Percentiles rank a stretch among this genome's conserved stretches.
Conservation (phyloP, 2,888 invertebrate genomes). For the Aphelenchoides bicaudatus region DNA sequence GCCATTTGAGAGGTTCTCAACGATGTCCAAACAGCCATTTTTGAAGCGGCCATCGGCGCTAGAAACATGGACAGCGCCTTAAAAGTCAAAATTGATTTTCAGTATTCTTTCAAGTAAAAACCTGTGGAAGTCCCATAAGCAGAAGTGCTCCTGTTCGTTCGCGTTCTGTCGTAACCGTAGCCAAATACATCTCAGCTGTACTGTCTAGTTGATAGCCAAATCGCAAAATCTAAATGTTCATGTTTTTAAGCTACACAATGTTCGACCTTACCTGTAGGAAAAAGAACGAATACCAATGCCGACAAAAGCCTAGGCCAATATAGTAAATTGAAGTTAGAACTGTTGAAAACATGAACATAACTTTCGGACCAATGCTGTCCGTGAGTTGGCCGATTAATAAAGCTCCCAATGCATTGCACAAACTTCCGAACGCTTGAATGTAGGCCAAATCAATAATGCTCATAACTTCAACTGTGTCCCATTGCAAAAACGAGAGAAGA, state of each 20-base stretch:
- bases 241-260: neutral
- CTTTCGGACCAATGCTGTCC: constrained; percentile 54
- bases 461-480: constrained; percentile 58
- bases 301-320: constrained; percentile 49
- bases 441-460: constrained; percentile 59
- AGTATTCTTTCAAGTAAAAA: constrained; percentile 22
- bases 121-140: constrained; percentile 56
- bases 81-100: constrained; percentile 10
- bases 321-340: constrained; percentile 57
- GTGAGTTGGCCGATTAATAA: constrained; percentile 57
- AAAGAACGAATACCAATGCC: constrained; percentile 54
- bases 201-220: constrained; percentile 59
- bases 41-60: constrained; percentile 53
- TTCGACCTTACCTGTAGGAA: constrained; percentile 44
- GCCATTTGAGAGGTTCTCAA: constrained; percentile 46
- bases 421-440: constrained; percentile 58
- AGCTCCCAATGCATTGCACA: constrained; percentile 58
- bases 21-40: constrained; percentile 55
- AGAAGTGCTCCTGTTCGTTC: constrained; percentile 57
- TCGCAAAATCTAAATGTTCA: constrained; percentile 41
- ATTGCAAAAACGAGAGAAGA: constrained; percentile 58
- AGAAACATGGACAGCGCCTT: constrained; percentile 51
- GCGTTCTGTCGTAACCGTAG: constrained; percentile 58
- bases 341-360: constrained; percentile 54
- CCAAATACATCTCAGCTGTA: constrained; percentile 60